Conservation (phyloP, 2,113 vertebrate species). For the Parus major region DNA sequence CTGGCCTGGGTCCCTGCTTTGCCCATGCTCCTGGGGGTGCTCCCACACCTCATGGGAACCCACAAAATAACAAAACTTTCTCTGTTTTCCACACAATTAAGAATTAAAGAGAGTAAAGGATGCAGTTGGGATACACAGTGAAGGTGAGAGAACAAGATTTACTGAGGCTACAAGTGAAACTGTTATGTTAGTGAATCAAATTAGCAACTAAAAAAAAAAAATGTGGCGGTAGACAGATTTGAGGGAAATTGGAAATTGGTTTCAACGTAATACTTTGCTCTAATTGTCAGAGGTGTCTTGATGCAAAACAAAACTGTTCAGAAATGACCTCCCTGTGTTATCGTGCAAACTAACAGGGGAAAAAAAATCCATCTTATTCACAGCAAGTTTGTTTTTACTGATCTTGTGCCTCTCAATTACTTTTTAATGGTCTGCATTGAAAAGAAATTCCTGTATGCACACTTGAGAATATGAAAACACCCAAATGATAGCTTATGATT, state of each 20-base stretch:
- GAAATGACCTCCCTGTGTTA: background rate
- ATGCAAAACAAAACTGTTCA: background rate
- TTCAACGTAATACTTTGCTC: background rate
- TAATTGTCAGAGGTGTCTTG: slow-evolving; percentile 3
- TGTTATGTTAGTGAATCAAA: background rate
- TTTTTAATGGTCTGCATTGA: slow-evolving; percentile 65
- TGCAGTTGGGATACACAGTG: background rate
- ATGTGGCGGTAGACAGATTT: background rate
- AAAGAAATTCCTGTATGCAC: slow-evolving; percentile 58
- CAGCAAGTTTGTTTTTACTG: slow-evolving; percentile 66
- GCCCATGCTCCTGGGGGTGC: background rate
- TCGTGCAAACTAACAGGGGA: background rate
- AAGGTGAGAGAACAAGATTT: background rate
- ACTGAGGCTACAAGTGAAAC: background rate
- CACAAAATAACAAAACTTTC: rapidly evolving
- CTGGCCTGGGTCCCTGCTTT: background rate
- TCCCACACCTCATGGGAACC: background rate
- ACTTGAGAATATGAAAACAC: slow-evolving; percentile 61
- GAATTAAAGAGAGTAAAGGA: background rate
- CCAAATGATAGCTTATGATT: slow-evolving; percentile 69
- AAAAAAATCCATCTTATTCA: slow-evolving; percentile 24
- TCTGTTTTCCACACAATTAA: background rate
- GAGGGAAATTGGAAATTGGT: background rate
- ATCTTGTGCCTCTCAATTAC: slow-evolving; percentile 61
- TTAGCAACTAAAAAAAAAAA: background rate